Conservation (phyloP, 2,797 vertebrate genomes). For the Sebastiscus tertius region DNA sequence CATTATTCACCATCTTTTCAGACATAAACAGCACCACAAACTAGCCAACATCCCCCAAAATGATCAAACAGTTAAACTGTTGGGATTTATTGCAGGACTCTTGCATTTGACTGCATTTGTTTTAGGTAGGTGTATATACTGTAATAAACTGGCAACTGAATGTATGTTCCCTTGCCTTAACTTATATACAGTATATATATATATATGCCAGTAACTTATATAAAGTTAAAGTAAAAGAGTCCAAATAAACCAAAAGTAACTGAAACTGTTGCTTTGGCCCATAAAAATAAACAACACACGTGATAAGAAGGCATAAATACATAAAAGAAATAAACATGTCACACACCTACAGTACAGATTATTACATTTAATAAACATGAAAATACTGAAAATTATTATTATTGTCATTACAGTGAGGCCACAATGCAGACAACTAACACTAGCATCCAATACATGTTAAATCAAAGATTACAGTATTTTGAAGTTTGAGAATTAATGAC, state of each 20-base stretch:
- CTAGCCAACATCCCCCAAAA: background rate
- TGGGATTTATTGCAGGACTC: background rate
- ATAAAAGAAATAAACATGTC: background rate
- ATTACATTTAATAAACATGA: conserved; percentile 26
- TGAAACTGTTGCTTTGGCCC: background rate
- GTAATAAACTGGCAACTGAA: background rate
- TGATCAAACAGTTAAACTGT: background rate
- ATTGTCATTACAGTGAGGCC: background rate
- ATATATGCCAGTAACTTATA: background rate
- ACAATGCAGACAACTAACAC: background rate
- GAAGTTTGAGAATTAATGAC: background rate
- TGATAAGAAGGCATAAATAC: background rate
- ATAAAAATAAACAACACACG: background rate
- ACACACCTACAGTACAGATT: background rate
- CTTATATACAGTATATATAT: no score
- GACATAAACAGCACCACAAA: background rate
- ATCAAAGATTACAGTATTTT: conserved; percentile 18
- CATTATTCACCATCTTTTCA: background rate
- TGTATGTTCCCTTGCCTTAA: background rate
- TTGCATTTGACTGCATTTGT: background rate
- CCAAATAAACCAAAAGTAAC: background rate
- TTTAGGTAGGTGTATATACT: background rate
- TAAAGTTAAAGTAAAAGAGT: background rate
- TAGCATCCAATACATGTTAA: background rate
- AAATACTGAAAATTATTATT: conserved; percentile 15